Conservation (phyloP, 2,113 vertebrate genomes). For the Ranitomeya variabilis region DNA sequence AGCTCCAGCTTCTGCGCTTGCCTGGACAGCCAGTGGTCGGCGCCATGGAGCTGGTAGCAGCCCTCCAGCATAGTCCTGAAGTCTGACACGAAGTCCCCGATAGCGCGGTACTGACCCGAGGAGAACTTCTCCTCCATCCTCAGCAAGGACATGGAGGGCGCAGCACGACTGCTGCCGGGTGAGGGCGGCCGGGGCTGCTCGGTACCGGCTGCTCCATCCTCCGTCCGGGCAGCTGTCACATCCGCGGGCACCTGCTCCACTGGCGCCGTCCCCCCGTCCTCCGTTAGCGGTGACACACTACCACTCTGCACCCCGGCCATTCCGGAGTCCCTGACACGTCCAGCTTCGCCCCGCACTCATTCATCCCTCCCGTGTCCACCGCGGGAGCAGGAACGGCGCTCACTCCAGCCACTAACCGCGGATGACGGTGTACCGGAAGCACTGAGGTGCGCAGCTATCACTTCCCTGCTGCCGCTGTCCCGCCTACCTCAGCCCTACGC, state of each 20-base stretch:
- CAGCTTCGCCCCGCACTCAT: not conserved
- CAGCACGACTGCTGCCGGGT: conserved; percentile 19
- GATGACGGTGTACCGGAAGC: conserved; percentile 34
- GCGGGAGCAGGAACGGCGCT: conserved; percentile 18
- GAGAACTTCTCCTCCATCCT: conserved; percentile 90
- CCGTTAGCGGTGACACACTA: not conserved
- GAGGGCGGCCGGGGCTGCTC: conserved; percentile 30
- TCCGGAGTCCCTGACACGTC: not conserved
- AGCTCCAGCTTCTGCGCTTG: conserved; percentile 95
- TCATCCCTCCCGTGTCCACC: conserved; percentile 2
- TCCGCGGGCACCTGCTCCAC: not conserved
- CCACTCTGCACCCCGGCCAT: not conserved
- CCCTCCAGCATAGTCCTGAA: conserved; percentile 93
- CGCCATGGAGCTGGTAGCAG: conserved; percentile 88
- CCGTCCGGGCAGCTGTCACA: not conserved
- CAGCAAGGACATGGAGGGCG: conserved; percentile 74
- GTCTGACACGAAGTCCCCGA: conserved; percentile 92
- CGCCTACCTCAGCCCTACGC: not conserved
- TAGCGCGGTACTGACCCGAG: conserved; percentile 80
- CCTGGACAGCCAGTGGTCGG: conserved; percentile 96
- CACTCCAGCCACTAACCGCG: not conserved
- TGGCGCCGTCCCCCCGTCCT: not conserved
- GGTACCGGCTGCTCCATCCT: conserved; percentile 22
- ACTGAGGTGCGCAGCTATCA: conserved; percentile 28
- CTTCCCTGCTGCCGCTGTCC: conserved; percentile 7